phyloP scores from a whole-genome alignment of 2,888 invertebrate species.

The Saturnia japonica region DNA sequence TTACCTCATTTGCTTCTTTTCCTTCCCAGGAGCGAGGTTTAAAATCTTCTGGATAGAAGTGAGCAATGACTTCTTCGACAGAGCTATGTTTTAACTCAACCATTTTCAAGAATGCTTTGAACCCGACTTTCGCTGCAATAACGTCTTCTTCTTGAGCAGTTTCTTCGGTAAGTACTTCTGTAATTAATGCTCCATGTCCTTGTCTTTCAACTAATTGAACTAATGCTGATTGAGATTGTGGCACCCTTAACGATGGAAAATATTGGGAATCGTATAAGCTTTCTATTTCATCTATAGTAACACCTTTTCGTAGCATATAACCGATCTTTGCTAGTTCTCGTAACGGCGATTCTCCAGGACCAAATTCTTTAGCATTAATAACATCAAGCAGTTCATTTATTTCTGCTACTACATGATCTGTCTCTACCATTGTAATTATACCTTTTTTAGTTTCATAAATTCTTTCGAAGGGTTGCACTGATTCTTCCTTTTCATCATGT shows the following conservation, averaged over 20 bases:
- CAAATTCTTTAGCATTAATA: constrained; percentile 89
- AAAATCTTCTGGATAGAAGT: constrained; percentile 92
- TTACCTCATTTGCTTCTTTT: constrained; percentile 85
- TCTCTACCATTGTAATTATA: constrained; percentile 78
- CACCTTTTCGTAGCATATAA: constrained; percentile 88
- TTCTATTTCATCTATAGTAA: constrained; percentile 88
- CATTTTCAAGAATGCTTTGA: constrained; percentile 93
- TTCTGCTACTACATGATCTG: constrained; percentile 85
- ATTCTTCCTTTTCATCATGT: constrained; percentile 81
- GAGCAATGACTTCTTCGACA: constrained; percentile 91
- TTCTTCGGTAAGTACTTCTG: constrained; percentile 91
- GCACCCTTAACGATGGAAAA: constrained; percentile 89
- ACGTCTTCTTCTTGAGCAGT: constrained; percentile 89
- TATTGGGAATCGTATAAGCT: constrained; percentile 89
- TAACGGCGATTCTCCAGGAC: constrained; percentile 89
- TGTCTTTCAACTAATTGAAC: constrained; percentile 92
- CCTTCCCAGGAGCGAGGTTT: constrained; percentile 91
- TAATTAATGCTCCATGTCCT: constrained; percentile 90
- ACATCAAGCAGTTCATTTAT: constrained; percentile 88
- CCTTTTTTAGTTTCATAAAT: constrained; percentile 81
- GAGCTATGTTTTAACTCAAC: constrained; percentile 90
- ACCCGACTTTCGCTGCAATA: constrained; percentile 90
- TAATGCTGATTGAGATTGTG: constrained; percentile 92
- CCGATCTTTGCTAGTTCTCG: constrained; percentile 92
- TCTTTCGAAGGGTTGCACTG: constrained; percentile 76